Evolutionary conservation across 2,888 invertebrate species (phyloP).

Genomic region (Rhimphoctona megacephalus): DNA sequence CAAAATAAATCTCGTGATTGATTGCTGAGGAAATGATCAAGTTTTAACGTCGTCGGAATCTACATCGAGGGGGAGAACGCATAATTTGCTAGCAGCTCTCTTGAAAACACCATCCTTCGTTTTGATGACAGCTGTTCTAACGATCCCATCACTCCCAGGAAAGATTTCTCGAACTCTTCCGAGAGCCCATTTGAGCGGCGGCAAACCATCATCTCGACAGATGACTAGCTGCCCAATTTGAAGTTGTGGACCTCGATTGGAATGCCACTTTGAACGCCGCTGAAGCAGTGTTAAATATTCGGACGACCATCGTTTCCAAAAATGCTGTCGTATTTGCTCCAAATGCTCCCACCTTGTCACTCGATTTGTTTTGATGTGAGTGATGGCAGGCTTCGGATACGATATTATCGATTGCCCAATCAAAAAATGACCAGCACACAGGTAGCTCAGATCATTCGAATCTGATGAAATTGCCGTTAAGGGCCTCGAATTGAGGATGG

Average conservation of each 20-base stretch:
- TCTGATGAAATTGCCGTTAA: slow-evolving; percentile 39
- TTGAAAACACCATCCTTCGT: slow-evolving; percentile 31
- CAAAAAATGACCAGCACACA: slow-evolving; percentile 47
- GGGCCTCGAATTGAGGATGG: slow-evolving; percentile 42
- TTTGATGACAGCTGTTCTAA: slow-evolving; percentile 17
- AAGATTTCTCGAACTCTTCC: neutral
- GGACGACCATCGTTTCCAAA: slow-evolving; percentile 41
- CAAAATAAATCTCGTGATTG: too few species aligned
- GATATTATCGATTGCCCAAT: slow-evolving; percentile 37
- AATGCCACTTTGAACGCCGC: too few species aligned
- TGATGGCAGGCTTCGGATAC: slow-evolving; percentile 24
- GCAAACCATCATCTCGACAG: slow-evolving; percentile 1
- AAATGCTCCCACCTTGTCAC: slow-evolving; percentile 28
- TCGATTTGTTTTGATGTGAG: slow-evolving; percentile 13
- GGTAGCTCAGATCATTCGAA: slow-evolving; percentile 31
- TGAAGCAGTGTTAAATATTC: slow-evolving; percentile 27
- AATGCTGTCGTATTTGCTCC: slow-evolving; percentile 31
- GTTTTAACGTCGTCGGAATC: too few species aligned
- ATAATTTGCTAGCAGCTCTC: slow-evolving; percentile 10
- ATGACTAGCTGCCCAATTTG: slow-evolving; percentile 18
- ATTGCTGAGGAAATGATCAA: too few species aligned
- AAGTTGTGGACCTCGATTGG: neutral
- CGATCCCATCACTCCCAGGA: slow-evolving; percentile 25
- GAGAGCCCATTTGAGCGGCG: slow-evolving; percentile 1
- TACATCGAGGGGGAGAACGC: slow-evolving; percentile 36